phyloP scores from a whole-genome alignment of 2,113 vertebrate genomes.

The Pluvianellus socialis region DNA sequence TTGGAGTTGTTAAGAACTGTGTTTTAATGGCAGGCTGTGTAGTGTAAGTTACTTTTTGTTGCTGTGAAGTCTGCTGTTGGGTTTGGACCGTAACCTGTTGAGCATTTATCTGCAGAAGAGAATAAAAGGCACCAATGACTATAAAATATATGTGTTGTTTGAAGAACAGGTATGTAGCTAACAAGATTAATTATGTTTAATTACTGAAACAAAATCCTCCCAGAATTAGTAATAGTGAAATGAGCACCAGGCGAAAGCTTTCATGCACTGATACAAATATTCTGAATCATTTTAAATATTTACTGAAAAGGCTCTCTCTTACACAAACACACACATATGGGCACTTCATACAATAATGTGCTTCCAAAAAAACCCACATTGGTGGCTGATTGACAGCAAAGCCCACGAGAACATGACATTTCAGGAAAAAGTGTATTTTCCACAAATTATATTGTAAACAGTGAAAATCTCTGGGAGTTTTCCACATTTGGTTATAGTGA shows the following conservation, averaged over 20 bases:
- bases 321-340: not conserved
- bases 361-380: not conserved
- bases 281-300: not conserved
- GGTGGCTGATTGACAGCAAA: not conserved
- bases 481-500: not conserved
- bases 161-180: not conserved
- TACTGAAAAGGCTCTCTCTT: not conserved
- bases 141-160: not conserved
- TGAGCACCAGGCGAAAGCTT: not conserved
- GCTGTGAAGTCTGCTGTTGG: conserved; percentile 80
- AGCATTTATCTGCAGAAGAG: conserved; percentile 67
- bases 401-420: not conserved
- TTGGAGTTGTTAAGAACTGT: conserved; percentile 88
- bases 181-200: not conserved
- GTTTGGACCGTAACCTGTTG: conserved; percentile 88
- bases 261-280: not conserved
- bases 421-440: not conserved
- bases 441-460: not conserved
- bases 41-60: conserved; percentile 91
- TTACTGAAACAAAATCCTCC: not conserved
- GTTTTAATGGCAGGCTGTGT: conserved; percentile 90
- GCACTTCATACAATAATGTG: not conserved
- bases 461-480: not conserved
- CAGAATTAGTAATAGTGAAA: not conserved
- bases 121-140: not conserved